Evolutionary conservation across 2,113 vertebrate species (phyloP), one percentile per base, ranked within the genome.

Genomic region (Paratilapia polleni): DNA sequence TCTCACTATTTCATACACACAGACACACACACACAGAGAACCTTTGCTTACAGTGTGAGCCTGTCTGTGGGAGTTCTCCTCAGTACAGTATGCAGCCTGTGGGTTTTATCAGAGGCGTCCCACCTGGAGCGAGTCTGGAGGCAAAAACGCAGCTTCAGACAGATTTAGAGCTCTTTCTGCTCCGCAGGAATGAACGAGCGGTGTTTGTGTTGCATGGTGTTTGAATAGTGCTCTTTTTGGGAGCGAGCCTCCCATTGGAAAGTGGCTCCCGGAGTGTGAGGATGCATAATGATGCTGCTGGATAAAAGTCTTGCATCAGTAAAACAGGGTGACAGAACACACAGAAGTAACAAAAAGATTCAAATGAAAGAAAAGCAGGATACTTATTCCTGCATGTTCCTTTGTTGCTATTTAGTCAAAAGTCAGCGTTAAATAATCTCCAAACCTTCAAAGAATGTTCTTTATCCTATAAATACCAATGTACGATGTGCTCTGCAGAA

Each of bases 91-190:
- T 78, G 80, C 82, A 87, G 93, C 76, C 92, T 94, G 94, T 92
- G 93, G 94, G 84, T 92, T 94, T 88, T 89, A 91, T 94, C 92
- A 92, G 87, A 92, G 92, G 91, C 90, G 87, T 93, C 92, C 89
- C 91, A 93, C 92, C 92, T 94, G 89, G 90, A 86, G 87, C 84
- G 85, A 88, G 89, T 91, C 87, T 89, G 83, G 88, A 88, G 87
- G 90, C 70, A 81, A 92, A 90, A 92, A 88, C 88, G 86, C 80
- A 81, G 89, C 90, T 93, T 91, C 90, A 92, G 81, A 93, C 92
- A 92, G 89, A 94, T 94, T 94, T 94, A 94, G 90, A 92, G 90
- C 85, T 87, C 87, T 89, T 91, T 85, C 88, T 89, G 90, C 83
- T 87, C 89, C 93, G 3, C 89, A 91, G 93, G 93, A 94, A 93